Percentiles rank a stretch among this genome's conserved stretches.
phyloP scores from a whole-genome alignment of 2,888 invertebrate species.

The Stenodema calcarata region DNA sequence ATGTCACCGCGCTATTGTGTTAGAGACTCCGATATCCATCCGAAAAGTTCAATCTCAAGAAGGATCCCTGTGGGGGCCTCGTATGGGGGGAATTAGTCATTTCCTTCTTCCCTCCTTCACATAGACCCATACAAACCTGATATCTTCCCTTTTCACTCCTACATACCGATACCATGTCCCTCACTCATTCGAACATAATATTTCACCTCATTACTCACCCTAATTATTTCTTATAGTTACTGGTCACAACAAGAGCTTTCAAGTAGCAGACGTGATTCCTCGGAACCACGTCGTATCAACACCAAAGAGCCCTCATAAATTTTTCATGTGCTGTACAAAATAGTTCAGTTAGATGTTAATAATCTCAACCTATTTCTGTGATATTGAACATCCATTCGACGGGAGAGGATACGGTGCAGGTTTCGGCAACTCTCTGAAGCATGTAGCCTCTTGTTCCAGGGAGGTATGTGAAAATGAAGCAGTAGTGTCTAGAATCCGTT shows the following conservation, averaged over 20 bases:
- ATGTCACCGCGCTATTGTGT: neutral
- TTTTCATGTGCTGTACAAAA: no score
- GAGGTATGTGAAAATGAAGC: conserved; percentile 55
- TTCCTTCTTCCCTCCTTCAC: neutral
- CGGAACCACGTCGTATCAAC: no score
- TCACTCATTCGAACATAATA: neutral
- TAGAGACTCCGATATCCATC: neutral
- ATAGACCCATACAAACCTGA: neutral
- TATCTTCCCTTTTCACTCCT: neutral
- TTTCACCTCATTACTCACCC: no score
- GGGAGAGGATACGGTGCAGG: conserved; percentile 51
- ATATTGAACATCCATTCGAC: conserved; percentile 55
- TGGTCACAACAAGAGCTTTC: no score
- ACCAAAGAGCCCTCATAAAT: no score
- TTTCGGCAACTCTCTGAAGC: conserved; percentile 55
- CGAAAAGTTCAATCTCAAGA: neutral
- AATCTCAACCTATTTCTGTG: conserved; percentile 56
- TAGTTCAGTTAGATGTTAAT: no score
- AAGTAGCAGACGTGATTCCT: no score
- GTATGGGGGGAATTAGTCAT: neutral
- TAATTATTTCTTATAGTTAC: no score
- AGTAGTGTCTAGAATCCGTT: conserved; percentile 56
- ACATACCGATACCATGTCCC: neutral
- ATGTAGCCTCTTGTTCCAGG: conserved; percentile 29
- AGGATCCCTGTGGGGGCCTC: neutral